Base-by-base conservation (phyloP, 2,888 invertebrate genomes). In the Parthenolecanium corni region DNA sequence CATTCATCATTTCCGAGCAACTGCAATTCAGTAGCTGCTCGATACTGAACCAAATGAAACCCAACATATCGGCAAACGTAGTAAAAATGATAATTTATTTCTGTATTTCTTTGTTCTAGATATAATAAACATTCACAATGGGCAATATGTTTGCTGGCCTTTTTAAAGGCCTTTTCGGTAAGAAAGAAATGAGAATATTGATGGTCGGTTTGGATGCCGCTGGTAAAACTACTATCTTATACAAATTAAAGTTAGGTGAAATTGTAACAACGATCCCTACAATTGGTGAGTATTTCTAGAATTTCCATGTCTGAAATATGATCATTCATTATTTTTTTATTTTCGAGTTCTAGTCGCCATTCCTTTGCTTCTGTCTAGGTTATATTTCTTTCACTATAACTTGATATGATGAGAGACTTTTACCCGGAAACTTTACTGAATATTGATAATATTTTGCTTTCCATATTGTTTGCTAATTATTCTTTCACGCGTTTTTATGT, bases 111-210 rank as follows among this genome's bases (percentile, higher is more conserved):
- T 16, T 40, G 38, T 42, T 40, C 24, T 14, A 23, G 2, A 16
- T n/a, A 42, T 21, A 21, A 9, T 21, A 38, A n/a, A 24, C 42
- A 54, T 1, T 61, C 61, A 84, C 77, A 78, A 97, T 97, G 97
- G 96, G 97, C 80, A 93, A 92, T 81, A 85, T 92, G 79, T 93
- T 97, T 79, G 86, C 90, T 74, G 91, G 87, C 79, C 82, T 98
- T 77, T 97, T 98, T 81, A 93, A 93, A 84, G 91, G 95, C 82
- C 89, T 98, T 71, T 97, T 98, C 79, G 97, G 98, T 81, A 98
- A 97, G 81, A 97, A 96, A 76, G 96, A 98, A 82, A 97, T 98
- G 97, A 89, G 98, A 82, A 96, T 97, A 85, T 82, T 97, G 80
- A 97, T 97, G 96, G 92, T 97, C 69, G 97, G 97, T 38, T 80